Evolutionary conservation across 2,797 vertebrate genomes (phyloP).

Genomic region (Crocidura indochinensis): DNA sequence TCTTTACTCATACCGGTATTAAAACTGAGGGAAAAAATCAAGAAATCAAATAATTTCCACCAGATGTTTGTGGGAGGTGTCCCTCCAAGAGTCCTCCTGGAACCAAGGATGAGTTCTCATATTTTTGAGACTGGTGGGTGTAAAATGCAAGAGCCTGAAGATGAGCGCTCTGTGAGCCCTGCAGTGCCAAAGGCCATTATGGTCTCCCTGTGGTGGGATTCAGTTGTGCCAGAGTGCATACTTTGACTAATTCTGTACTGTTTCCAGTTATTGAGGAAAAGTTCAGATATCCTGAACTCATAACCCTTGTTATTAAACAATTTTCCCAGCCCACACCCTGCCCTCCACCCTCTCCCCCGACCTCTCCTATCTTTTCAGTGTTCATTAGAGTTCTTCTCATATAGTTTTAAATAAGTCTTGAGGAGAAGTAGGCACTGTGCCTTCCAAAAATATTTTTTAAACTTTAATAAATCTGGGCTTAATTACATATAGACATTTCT

Average conservation of each 20-base stretch:
- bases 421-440: constrained; percentile 31
- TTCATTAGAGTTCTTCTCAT: constrained; percentile 24
- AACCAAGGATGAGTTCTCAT: too few relatives aligned
- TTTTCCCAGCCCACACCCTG: background rate
- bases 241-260: too few relatives aligned
- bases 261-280: constrained; percentile 3
- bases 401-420: background rate
- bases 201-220: too few relatives aligned
- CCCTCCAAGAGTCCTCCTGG: too few relatives aligned
- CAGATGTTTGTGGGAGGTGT: too few relatives aligned
- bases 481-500: constrained; percentile 63
- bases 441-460: constrained; percentile 63
- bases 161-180: too few relatives aligned
- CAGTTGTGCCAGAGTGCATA: too few relatives aligned
- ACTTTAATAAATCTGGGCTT: constrained; percentile 66
- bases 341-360: fast-evolving
- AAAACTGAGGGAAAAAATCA: constrained; percentile 43
- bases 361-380: background rate
- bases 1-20: background rate
- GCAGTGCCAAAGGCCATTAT: too few relatives aligned
- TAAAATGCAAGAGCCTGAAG: too few relatives aligned
- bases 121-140: too few relatives aligned
- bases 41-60: background rate
- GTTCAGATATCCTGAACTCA: background rate
- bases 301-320: background rate